Evolutionary conservation across 64 coral and sea anemone genomes (phyloP).

Genomic region (Catalaphyllia jardinei): DNA sequence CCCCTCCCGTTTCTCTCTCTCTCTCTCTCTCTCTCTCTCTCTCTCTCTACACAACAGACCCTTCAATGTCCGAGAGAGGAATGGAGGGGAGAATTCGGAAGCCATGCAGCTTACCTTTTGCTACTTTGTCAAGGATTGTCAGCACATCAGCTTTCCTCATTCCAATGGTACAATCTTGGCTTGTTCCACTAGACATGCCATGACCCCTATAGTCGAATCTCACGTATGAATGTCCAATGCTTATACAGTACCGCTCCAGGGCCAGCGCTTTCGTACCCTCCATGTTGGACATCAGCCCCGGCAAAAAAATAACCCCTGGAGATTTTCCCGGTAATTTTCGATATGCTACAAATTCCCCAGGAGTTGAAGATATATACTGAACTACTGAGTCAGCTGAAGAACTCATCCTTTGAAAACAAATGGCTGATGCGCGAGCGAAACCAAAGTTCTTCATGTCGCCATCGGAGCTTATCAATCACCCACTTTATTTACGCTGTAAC

Average conservation of each 20-base stretch:
- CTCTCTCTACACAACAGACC: no score
- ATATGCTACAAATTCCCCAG: conserved; percentile 64
- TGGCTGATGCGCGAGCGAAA: neutral
- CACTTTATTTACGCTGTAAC: neutral
- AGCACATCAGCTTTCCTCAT: conserved; percentile 77
- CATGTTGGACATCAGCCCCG: conserved; percentile 89
- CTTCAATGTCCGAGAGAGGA: no score
- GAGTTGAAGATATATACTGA: conserved; percentile 31
- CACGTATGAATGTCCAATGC: conserved; percentile 65
- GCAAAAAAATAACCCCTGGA: conserved; percentile 85
- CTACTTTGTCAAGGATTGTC: conserved; percentile 41
- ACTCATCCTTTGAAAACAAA: conserved; percentile 5
- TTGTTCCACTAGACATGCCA: conserved; percentile 79
- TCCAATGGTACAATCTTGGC: conserved; percentile 72
- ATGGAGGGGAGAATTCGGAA: no score
- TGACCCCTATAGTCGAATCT: conserved; percentile 84
- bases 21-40: no score
- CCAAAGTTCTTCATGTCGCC: neutral
- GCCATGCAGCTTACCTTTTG: conserved; percentile 40
- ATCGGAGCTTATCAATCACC: neutral
- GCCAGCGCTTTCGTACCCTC: conserved; percentile 75
- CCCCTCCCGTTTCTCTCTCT: no score
- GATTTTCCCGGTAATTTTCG: conserved; percentile 49
- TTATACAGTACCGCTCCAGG: conserved; percentile 63
- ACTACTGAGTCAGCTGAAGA: neutral